Evolutionary conservation across 1,140 invertebrate genomes (phyloP), one percentile per base, ranked within the genome.

Genomic region (Lucilia sericata): DNA sequence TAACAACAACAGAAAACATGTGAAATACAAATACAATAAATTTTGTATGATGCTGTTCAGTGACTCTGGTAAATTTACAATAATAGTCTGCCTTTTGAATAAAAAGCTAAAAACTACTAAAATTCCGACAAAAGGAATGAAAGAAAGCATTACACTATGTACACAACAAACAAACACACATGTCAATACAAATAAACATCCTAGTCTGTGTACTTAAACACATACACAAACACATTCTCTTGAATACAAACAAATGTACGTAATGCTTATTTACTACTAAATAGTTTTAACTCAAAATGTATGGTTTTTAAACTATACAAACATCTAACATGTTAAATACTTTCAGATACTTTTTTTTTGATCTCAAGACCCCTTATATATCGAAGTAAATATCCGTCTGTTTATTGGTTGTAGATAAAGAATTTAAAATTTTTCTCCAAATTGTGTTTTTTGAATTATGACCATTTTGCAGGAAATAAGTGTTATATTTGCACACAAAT

Each of bases 21-120:
- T 30, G 3, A 30, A n/a, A 21, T 21, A 70, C 55, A 60, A 60
- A 12, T 9, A 70, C 9, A 70, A 70, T 5, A 4, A 70, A 42
- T 42, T 42, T 42, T 42, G 42, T 42, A 42, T 70, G 65, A 19
- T 70, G n/a, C 65, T 70, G 65, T 70, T 70, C 19, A 70, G 9
- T 70, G 65, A 70, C 19, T 70, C 65, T 70, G 65, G 1, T 70
- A 70, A 70, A 21, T 19, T 70, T 70, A 25, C 65, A 70, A 10
- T 19, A 70, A 42, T 42, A 42, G 65, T 70, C 65, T 70, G 65
- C n/a, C 25, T 30, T 30, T 12, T 60, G 14, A 7, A 21, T 70
- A 21, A 70, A n/a, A 70, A 70, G 65, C 65, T 70, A 70, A 70
- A 30, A 19, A 25, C 65, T 19, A 70, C 19, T 70, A 70, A 70